Evolutionary conservation across 1,140 invertebrate genomes (phyloP), one percentile per base, ranked within the genome.

Genomic region (Archivesica marissinica): DNA sequence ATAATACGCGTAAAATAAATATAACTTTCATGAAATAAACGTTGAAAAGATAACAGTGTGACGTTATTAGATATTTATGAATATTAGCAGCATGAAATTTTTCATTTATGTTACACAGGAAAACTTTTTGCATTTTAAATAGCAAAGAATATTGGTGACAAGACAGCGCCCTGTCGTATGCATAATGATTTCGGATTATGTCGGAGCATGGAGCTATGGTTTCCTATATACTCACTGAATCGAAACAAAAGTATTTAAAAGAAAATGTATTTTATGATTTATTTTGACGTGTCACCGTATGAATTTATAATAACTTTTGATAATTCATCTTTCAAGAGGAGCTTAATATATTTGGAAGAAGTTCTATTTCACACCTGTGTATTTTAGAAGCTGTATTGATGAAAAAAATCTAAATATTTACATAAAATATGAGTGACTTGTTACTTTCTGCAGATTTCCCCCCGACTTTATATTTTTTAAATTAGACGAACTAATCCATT

Each of bases 1-100:
- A 79, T 66, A 79, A 79, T 66, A 54, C 39, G 39, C 77, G 77
- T 79, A 66, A 79, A 79, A 79, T 79, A 79, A 79, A 79, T 79
- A 79, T 79, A 79, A 64, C 59, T 47, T 79, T 39, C 39, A 72
- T 72, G 68, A 79, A 50, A 44, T 66, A 23, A 0, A 33, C 30
- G 20, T 3, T 66, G 39, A 66, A 79, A 47, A 66, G 41, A 33
- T 23, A 39, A 11, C 59, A 64, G 56, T 68, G 25, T 17, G 77
- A 79, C 20, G 61, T 68, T 61, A 79, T 79, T 66, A 66, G 56
- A 64, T 64, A 66, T 79, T 59, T 79, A 79, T 66, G 44, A 64
- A 64, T 66, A 66, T 79, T 61, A 79, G 28, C 59, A 66, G 56
- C 77, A 41, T 79, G 56, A 66, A 79, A 79, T 66, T 44, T 66